Base-by-base conservation (phyloP, 2,113 vertebrate species). In the Ornithorhynchus anatinus region DNA sequence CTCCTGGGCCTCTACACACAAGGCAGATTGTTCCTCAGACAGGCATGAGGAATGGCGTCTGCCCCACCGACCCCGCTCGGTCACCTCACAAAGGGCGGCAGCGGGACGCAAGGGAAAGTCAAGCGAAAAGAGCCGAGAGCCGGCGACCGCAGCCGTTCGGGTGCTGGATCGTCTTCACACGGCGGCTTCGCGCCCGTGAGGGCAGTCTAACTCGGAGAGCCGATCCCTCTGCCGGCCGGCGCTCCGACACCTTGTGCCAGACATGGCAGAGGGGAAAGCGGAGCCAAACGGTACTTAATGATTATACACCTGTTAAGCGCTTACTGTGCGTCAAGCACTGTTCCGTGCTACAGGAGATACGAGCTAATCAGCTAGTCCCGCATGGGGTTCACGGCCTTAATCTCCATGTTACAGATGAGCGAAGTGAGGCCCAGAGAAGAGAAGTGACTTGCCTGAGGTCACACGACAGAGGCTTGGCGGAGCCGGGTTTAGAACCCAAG, bases 31-130 rank as follows among this genome's bases (percentile, higher is more conserved):
- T 75, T 70, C 67, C 50, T 70, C 59, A 53, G 79, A 79, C 62
- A 74, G 75, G 65, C 40, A 1, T 40, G 58, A 83, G 65, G 69
- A 72, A 79, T 81, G 64, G 57, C 33, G 71, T 39, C 71, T 13
- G 52, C 39, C 68, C 37, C 27, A 5, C 12, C 7, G 64, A 40
- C 61, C 42, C 43, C 10, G 2, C 53, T 66, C 59, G 9, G 69
- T 54, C 31, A 58, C 67, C 17, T 64, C 54, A 85, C 78, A 85
- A 84, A 85, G 80, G 78, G 67, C 63, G 54, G 66, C 75, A 36
- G 48, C 47, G 69, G 59, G 69, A 76, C 42, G 62, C 12, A 16
- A 69, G 66, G 62, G 57, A 72, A 56, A 83, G 72, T 82, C 67
- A 59, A 62, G 70, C 50, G 78, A 70, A 71, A 74, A 80, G 63